Evolutionary conservation across 2,797 vertebrate species (phyloP), one percentile per base, ranked within the genome.

Genomic region (Prionace glauca): DNA sequence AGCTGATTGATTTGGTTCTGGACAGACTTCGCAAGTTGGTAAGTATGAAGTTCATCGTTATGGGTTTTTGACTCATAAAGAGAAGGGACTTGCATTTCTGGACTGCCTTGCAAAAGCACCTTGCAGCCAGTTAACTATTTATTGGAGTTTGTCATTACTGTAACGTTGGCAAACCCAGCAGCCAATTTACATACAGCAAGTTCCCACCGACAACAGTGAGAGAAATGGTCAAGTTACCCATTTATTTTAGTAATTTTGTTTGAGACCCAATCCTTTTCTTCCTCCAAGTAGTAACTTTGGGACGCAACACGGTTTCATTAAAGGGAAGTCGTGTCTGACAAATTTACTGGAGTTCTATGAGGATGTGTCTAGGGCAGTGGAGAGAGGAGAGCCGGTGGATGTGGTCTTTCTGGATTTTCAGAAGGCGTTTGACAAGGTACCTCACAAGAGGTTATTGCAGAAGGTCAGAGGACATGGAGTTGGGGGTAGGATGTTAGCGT

Each of bases 21-120:
- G 92, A 94, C 69, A 94, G 69, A 74, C 69, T 94, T 29, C 92
- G 92, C 36, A 94, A 94, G 26, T n/a, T 94, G 92, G 92, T 94
- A 36, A 94, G 26, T 26, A 29, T 29, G 41, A 3, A 65, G 32
- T 1, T 4, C n/a, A n/a, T 0, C 1, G 29, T 24, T 5, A 32
- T 29, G 12, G 29, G 86, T 16, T 56, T 26, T 0, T 56, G 26
- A 50, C 12, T 56, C 32, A 18, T 90, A 60, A 91, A 91, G 3
- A 62, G 32, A 91, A 65, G n/a, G 10, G 32, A 60, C 41, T 67
- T n/a, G 32, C 88, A 67, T 36, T n/a, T n/a, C 18, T 29, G 5
- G 26, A n/a, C 12, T 7, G 3, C 60, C 8, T 91, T n/a, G 20
- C 56, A 90, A 36, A 81, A 81, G 77, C 12, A 18, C 16, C 12